Conservation (phyloP, 2,888 invertebrate species). For the Aporophyla nigra region DNA sequence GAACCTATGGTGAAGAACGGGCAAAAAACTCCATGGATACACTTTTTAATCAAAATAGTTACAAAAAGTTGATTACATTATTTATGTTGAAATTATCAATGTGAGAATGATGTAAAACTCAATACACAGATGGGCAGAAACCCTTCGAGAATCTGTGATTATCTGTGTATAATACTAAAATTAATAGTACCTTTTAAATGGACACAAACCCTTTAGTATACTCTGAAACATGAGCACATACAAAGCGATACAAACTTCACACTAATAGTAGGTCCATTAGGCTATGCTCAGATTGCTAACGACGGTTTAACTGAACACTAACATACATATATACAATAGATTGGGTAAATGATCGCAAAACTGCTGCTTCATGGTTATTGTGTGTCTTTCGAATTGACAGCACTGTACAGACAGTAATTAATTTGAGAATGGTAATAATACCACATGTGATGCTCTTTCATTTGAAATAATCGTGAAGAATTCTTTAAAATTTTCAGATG, state of each 20-base stretch:
- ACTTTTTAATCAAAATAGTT: too few relatives aligned
- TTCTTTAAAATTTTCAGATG: too few relatives aligned
- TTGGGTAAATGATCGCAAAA: slow-evolving; percentile 30
- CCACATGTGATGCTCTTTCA: background rate
- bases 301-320: slow-evolving; percentile 22
- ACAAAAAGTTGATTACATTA: too few relatives aligned
- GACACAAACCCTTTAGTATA: background rate
- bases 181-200: background rate
- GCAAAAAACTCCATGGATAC: too few relatives aligned
- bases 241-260: slow-evolving; percentile 21
- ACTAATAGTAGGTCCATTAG: slow-evolving; percentile 31
- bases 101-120: too few relatives aligned
- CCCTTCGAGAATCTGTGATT: background rate
- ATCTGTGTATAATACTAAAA: background rate
- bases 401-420: background rate
- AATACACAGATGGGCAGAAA: background rate
- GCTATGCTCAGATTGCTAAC: slow-evolving; percentile 24
- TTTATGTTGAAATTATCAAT: too few relatives aligned
- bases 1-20: too few relatives aligned
- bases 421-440: background rate
- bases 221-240: background rate
- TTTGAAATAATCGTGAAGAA: background rate
- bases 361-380: slow-evolving; percentile 20
- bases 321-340: slow-evolving; percentile 16
- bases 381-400: background rate